phyloP scores from a whole-genome alignment of 2,797 vertebrate genomes.

The Falco columbarius region DNA sequence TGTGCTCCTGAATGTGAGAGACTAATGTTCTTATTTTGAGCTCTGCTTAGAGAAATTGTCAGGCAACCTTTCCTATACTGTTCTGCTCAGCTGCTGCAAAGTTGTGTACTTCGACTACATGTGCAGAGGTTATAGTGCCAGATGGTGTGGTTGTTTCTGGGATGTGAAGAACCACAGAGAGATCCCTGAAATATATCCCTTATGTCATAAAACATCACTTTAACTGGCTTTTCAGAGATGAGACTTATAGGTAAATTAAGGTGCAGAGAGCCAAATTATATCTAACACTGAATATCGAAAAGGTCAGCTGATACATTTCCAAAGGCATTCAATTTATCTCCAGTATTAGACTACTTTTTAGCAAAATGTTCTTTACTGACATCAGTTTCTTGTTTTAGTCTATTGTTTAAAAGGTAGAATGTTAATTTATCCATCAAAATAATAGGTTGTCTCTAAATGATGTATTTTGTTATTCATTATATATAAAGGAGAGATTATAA shows the following conservation, averaged over 20 bases:
- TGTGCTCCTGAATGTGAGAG: conserved; percentile 5
- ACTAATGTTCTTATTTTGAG: not conserved
- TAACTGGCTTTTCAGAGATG: conserved; percentile 23
- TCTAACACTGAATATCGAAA: not conserved
- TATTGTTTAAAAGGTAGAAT: not conserved
- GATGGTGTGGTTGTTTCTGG: conserved; percentile 33
- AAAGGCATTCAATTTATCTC: not conserved
- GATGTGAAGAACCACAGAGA: conserved; percentile 37
- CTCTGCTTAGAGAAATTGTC: conserved; percentile 12
- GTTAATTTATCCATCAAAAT: not conserved
- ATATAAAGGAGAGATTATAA: not conserved
- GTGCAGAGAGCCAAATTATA: not conserved
- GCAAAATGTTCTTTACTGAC: not conserved
- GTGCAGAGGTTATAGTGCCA: conserved; percentile 57
- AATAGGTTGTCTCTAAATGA: not conserved
- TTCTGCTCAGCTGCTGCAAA: conserved; percentile 23
- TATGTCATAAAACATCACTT: conserved; percentile 42
- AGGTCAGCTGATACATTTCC: conserved; percentile 2
- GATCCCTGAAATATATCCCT: conserved; percentile 22
- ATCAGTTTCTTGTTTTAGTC: not conserved
- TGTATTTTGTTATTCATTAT: not conserved
- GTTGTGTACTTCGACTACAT: conserved; percentile 6
- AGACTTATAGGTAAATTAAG: conserved; percentile 25
- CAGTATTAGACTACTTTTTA: not conserved
- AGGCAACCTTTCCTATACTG: conserved; percentile 15